Evolutionary conservation across 2,113 vertebrate species (phyloP), one percentile per base, ranked within the genome.

Genomic region (Sorex araneus): DNA sequence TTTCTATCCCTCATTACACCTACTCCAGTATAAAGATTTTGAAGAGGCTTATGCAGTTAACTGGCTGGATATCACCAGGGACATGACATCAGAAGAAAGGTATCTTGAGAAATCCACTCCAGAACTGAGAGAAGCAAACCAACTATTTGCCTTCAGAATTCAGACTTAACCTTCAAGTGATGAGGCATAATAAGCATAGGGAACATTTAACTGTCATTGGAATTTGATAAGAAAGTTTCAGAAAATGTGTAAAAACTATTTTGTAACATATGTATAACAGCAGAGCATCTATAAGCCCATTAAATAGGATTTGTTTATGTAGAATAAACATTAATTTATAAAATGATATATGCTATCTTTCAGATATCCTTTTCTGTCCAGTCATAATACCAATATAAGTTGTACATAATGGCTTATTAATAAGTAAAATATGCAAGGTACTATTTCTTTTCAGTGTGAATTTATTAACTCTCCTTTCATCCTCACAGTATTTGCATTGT

Each of bases 51-150:
- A 12, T 57, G n/a, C 27, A 80, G 23, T 84, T 47, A 88, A 28
- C 9, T 60, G 89, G 16, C 70, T 89, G 27, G 6, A 19, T 40
- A 69, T 88, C 5, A 8, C 32, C 25, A 88, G 85, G 36, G 40
- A 63, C 47, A 25, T 11, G 47, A 64, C 66, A 25, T 11, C 16
- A 8, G 83, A 63, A 86, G 54, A 76, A 74, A 86, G 27, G 57
- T 8, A 78, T 77, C n/a, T 47, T 40, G 57, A 63, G n/a, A 87
- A 78, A 28, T 69, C 76, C 8, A 50, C 12, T 87, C 94, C 57
- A 43, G 10, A 50, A 30, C 21, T 21, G 54, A 92, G 1, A 66
- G 27, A 90, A 25, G 64, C 7, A 70, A 70, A 34, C 16, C 32
- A 70, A 70, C 69, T 2, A 7, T 84, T 77, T 16, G 64, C 2